Evolutionary conservation across 2,888 invertebrate species (phyloP), one percentile per base, ranked within the genome.

Genomic region (Rutpela maculata): DNA sequence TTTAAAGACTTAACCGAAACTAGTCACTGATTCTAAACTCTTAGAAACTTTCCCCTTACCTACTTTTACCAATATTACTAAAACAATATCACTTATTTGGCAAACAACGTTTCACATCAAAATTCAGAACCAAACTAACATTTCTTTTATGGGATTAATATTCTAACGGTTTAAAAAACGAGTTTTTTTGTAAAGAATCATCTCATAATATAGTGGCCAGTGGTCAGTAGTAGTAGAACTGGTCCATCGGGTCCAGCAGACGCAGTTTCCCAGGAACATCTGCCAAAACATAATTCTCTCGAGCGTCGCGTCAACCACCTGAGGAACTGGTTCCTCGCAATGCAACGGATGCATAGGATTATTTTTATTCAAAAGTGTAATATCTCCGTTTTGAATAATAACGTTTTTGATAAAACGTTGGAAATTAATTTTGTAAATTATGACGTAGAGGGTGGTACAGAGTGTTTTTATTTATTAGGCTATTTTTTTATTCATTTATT

Each of bases 231-330:
- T 78, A 80, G 83, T 76, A 78, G 82, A 84, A 88, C 88, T 87
- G 88, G 88, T 88, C 88, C 88, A 88, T 86, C 83, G 80, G 79
- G 79, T 81, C 65, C 79, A 75, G 77, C 74, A 81, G 81, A 85
- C 77, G 79, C 88, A 87, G 88, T 87, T 85, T 88, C 88, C 87
- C 77, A 73, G 31, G 85, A 83, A 87, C 88, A 88, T 88, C 88
- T 88, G 88, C 84, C 84, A 83, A 38, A 31, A 56, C 83, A 83
- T 82, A 80, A 82, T 81, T 81, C 78, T 78, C 79, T 81, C 73
- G 77, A 75, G 72, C 69, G 75, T 75, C 66, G 69, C 63, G 55
- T 60, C 18, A 17, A 55, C 78, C 83, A 83, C 84, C 83, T 84
- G 84, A 82, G 81, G 78, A 87, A 87, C 87, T 86, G 87, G 87